Percentiles rank a stretch among this genome's conserved stretches.
Evolutionary conservation across 2,113 vertebrate species (phyloP).

Genomic region (Lagenorhynchus albirostris): DNA sequence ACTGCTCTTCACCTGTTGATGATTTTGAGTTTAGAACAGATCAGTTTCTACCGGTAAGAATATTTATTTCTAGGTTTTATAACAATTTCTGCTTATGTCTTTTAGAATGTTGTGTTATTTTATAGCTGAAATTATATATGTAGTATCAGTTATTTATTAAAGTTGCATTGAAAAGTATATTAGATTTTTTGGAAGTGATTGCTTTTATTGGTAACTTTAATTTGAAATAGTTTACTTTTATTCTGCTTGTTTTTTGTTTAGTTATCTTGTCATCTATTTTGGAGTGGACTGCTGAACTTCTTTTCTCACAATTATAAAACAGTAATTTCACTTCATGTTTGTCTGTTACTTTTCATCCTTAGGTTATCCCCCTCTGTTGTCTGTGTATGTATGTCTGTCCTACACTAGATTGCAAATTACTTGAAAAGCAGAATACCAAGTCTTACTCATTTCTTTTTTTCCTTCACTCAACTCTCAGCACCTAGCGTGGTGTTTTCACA

Average conservation of each 20-base stretch:
- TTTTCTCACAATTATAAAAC: not conserved
- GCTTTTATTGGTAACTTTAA: not conserved
- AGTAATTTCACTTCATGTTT: not conserved
- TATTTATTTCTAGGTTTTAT: not conserved
- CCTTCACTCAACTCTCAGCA: not conserved
- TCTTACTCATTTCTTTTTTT: not conserved
- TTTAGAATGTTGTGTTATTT: constrained; percentile 24
- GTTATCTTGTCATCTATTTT: not conserved
- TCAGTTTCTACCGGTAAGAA: constrained; percentile 95
- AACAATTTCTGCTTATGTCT: not conserved
- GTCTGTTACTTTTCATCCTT: not conserved
- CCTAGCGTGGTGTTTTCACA: not conserved
- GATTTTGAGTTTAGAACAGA: constrained; percentile 98
- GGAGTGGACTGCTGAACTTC: not conserved
- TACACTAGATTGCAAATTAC: not conserved
- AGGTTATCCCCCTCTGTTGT: not conserved
- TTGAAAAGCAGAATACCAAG: not conserved
- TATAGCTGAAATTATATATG: not conserved
- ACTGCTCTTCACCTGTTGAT: constrained; percentile 91
- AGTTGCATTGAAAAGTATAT: not conserved
- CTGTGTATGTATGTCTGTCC: not conserved
- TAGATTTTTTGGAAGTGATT: constrained; percentile 13
- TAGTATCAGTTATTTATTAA: not conserved
- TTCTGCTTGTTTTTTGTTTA: constrained; percentile 20
- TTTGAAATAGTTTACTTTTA: not conserved